Evolutionary conservation across 2,797 vertebrate genomes (phyloP).

Genomic region (Sternotherus odoratus): DNA sequence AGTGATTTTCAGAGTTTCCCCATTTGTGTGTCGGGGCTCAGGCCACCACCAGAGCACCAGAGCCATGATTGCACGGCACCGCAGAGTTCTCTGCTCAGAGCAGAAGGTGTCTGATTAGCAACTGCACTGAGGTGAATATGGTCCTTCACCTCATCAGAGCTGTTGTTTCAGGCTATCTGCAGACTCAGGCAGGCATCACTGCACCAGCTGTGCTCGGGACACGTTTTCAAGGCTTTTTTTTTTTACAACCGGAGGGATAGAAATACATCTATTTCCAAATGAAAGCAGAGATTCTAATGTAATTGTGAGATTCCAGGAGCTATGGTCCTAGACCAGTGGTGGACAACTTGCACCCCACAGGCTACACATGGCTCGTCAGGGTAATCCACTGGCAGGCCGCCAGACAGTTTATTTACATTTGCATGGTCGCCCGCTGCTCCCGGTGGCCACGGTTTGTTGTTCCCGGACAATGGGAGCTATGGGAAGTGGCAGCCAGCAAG

Average conservation of each 20-base stretch:
- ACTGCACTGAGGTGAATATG: not conserved
- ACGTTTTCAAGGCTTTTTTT: not conserved
- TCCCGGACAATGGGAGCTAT: too few relatives aligned
- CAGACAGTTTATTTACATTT: too few relatives aligned
- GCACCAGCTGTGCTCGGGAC: not conserved
- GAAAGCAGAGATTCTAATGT: not conserved
- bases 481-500: rapidly evolving
- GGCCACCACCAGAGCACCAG: not conserved
- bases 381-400: too few relatives aligned
- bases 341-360: too few relatives aligned
- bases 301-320: not conserved
- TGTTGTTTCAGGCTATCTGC: not conserved
- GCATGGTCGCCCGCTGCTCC: too few relatives aligned
- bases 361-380: too few relatives aligned
- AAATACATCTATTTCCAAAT: not conserved
- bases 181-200: rapidly evolving
- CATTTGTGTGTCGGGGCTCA: not conserved
- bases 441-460: too few relatives aligned
- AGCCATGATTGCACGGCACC: not conserved
- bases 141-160: not conserved
- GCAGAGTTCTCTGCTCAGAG: not conserved
- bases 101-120: not conserved
- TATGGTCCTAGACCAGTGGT: not conserved
- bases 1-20: not conserved
- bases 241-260: not conserved